Percentiles rank a stretch among this genome's conserved stretches.
Evolutionary conservation across 2,113 vertebrate genomes (phyloP).

Genomic region (Eupsittula cactorum): DNA sequence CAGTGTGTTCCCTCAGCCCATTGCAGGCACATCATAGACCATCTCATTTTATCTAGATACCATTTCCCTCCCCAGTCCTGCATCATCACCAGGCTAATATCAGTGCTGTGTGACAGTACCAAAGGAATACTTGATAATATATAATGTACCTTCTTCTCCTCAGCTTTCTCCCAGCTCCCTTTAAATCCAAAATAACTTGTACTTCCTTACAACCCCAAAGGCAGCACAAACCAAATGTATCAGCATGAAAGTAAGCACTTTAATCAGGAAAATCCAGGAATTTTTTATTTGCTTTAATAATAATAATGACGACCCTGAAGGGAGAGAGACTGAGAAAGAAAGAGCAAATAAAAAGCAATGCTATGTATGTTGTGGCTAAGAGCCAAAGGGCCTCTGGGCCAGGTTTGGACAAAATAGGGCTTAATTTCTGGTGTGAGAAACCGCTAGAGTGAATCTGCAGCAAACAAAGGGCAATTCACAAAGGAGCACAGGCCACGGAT

Average conservation of each 20-base stretch:
- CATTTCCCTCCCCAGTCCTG: background rate
- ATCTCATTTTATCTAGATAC: background rate
- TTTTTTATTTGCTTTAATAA: background rate
- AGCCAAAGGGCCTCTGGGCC: conserved; percentile 51
- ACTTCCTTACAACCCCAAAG: conserved; percentile 17
- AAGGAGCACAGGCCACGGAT: background rate
- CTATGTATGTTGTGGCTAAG: conserved; percentile 39
- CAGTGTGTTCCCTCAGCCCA: background rate
- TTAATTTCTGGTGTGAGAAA: conserved; percentile 63
- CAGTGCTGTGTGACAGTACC: background rate
- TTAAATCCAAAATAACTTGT: background rate
- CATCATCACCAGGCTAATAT: background rate
- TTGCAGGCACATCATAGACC: background rate
- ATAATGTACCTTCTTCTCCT: background rate
- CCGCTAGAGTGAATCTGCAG: conserved; percentile 27
- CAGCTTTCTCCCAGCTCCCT: background rate
- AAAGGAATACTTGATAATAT: background rate
- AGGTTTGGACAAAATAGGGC: conserved; percentile 52
- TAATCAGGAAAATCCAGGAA: conserved; percentile 3
- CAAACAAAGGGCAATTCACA: conserved; percentile 62
- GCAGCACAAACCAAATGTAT: conserved; percentile 22
- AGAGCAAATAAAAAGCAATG: conserved; percentile 23
- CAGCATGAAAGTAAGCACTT: background rate
- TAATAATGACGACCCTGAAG: background rate
- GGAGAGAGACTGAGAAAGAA: conserved; percentile 20